phyloP scores from a whole-genome alignment of 2,797 vertebrate genomes.

The Cossypha heuglini region DNA sequence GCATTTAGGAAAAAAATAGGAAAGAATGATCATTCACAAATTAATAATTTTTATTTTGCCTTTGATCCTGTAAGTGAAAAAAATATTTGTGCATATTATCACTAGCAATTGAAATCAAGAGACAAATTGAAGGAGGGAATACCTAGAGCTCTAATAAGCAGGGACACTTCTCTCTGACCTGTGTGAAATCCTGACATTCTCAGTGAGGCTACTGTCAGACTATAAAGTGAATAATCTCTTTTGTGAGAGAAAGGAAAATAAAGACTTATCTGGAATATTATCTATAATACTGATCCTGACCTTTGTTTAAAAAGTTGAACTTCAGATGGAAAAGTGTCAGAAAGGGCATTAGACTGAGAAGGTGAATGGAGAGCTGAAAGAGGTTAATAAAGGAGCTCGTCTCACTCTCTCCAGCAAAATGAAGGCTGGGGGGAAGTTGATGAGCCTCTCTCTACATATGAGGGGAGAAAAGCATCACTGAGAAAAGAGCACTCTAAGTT shows the following conservation, averaged over 20 bases:
- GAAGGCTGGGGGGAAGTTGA: neutral
- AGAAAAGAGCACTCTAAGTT: neutral
- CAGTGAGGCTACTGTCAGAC: neutral
- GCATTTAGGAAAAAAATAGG: conserved; percentile 7
- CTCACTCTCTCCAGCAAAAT: neutral
- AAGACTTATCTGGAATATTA: neutral
- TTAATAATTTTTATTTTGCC: conserved; percentile 45
- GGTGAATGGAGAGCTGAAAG: neutral
- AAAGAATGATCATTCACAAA: conserved; percentile 39
- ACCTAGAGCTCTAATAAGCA: neutral
- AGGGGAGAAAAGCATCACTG: neutral
- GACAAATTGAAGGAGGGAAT: neutral
- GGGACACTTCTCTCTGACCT: neutral
- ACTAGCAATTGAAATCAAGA: conserved; percentile 46
- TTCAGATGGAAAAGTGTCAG: neutral
- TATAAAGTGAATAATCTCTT: neutral
- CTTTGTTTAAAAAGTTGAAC: conserved; percentile 8
- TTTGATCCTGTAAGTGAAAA: conserved; percentile 12
- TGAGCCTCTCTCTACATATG: neutral
- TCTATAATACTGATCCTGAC: neutral
- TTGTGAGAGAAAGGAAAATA: neutral
- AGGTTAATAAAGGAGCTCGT: neutral
- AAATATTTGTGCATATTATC: neutral
- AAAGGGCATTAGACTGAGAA: neutral
- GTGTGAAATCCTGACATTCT: neutral